These are phyloP conservation scores for Percina caprodes DNA, from an alignment of 2,113 vertebrate genomes.

Conservation along the genomic window DNA sequence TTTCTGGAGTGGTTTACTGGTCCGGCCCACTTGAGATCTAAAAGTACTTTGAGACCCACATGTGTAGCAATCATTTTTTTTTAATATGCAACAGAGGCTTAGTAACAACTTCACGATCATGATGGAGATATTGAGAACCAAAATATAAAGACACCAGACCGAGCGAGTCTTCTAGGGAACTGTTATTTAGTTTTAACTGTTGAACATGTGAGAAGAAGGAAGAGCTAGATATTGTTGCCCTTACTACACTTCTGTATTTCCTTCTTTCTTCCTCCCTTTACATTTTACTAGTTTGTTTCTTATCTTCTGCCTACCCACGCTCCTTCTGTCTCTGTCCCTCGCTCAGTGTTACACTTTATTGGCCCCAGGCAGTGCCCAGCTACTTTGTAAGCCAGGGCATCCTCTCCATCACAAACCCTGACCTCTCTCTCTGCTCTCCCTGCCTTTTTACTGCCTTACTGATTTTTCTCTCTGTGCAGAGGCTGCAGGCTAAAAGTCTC, in stretches of 20 bases:
- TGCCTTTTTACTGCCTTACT: constrained; percentile 23
- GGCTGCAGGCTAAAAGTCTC: constrained; percentile 70
- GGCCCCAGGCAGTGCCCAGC: constrained; percentile 49
- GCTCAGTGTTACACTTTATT: constrained; percentile 29
- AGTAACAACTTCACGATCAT: background rate
- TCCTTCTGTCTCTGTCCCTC: constrained; percentile 26
- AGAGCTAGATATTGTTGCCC: background rate
- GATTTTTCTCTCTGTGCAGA: constrained; percentile 11
- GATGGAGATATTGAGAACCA: background rate
- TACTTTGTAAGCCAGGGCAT: constrained; percentile 51
- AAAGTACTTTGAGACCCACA: too few species aligned
- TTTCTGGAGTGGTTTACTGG: too few species aligned
- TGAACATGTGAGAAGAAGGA: background rate
- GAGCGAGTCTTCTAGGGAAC: background rate
- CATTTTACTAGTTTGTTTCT: background rate
- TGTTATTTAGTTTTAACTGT: background rate
- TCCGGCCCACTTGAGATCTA: too few species aligned
- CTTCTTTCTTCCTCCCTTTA: background rate
- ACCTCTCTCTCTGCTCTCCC: constrained; percentile 35
- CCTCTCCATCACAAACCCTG: constrained; percentile 26
- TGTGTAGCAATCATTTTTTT: background rate
- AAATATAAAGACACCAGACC: background rate
- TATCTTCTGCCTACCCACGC: background rate
- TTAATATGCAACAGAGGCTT: background rate
- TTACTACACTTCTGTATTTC: background rate